Evolutionary conservation across 1,140 invertebrate genomes (phyloP), one percentile per base, ranked within the genome.

Genomic region (Brachionus koreanus): DNA sequence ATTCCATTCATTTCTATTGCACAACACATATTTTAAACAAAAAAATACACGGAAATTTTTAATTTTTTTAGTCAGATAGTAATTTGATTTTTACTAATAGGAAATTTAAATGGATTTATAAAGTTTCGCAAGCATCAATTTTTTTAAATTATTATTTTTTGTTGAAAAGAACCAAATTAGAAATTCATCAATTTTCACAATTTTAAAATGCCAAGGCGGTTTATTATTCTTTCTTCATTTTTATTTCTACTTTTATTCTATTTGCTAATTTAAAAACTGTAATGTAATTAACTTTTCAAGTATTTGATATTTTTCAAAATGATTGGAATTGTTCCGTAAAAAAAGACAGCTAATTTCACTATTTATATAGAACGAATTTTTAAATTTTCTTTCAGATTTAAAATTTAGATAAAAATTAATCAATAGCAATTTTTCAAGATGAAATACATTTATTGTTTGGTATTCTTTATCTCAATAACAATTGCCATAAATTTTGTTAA

Each of bases 21-120:
- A 19, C 49, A 57, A 57, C 49, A n/a, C 49, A 57, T 57, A 57
- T 23, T 57, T 57, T 57, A 57, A 19, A 57, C 49, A 57, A 57
- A 57, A 57, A 19, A 57, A 57, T 52, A 52, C 19, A 57, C 49
- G 49, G 29, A 39, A 37, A 69, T 39, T 69, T 69, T 19, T 29
- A 9, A 69, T 39, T 37, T 37, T 37, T 39, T 39, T 69, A 39
- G 33, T 19, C 65, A 39, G 12, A 65, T 65, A 10, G 25, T 39
- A 69, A 37, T 69, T 69, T 19, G 37, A 39, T 69, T 69, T 69
- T 33, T 39, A 2, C 19, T 39, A 69, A 69, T 19, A 69, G 65
- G 65, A 69, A 69, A 69, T 69, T 69, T 69, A 69, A 69, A 69
- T 69, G 65, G 65, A 69, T 69, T 69, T 69, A 19, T 69, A 39